Base-by-base conservation (phyloP, 2,113 vertebrate genomes). In the Buteo buteo region DNA sequence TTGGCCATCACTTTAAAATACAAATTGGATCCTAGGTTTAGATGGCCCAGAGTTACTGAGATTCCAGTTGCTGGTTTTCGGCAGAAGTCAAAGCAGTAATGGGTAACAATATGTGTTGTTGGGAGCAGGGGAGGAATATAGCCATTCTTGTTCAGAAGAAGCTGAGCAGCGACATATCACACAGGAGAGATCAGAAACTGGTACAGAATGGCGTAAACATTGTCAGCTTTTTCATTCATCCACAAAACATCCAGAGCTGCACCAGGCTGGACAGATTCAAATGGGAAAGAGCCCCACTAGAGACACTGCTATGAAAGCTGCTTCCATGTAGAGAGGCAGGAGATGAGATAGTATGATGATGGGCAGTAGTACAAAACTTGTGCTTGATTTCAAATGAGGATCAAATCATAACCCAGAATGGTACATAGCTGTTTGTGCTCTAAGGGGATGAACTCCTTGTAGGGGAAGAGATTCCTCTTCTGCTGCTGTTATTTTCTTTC, bases 401-500 rank as follows among this genome's bases (percentile, higher is more conserved):
- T 61, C 19, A 73, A 77, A 62, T 42, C 58, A 20, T 34, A 72
- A 13, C 59, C 58, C 45, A 67, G 79, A 16, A 38, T n/a, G 55
- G 55, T 38, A n/a, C 42, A 2, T 3, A 32, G 71, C 70, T 81
- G 24, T 59, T 47, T 1, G 2, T 71, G 66, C 58, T 93, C 49
- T 50, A 57, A 50, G 70, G 49, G 49, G 62, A n/a, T 4, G 4
- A 72, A 65, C 54, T 90, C 81, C 70, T 94, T 1, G 0, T 2
- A 34, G 70, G 70, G 61, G 44, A 91, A 80, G 62, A 15, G 32
- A 62, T 70, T 92, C 71, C 67, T 86, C 71, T 93, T n/a, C 73
- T 85, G 78, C 90, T 86, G 91, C 78, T 95, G 54, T 32, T 90
- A 34, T 91, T 81, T 72, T 87, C 65, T 74, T 88, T 72, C 38